Evolutionary conservation across 2,113 vertebrate genomes (phyloP), one percentile per base, ranked within the genome.

Genomic region (Megaceryle torquata): DNA sequence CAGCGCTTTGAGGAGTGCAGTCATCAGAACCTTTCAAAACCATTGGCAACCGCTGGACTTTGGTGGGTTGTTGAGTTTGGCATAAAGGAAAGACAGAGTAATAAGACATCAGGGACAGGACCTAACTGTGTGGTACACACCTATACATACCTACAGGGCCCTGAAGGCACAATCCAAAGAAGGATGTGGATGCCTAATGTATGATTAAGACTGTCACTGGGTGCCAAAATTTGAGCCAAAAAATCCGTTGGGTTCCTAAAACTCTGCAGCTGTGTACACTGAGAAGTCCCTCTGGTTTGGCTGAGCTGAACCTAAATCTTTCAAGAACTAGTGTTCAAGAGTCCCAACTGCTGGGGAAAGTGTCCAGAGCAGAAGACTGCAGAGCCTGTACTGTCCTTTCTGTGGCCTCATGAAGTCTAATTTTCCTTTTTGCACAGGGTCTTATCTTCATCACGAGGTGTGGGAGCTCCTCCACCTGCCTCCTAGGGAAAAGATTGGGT

Each of bases 231-330:
- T 82, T 76, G 37, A 94, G 85, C 74, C 84, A 91, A 88, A 90
- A 96, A 78, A 48, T 33, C 65, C 93, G 69, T 82, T 89, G 79
- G 10, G 11, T 76, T 95, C 57, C 72, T 91, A 33, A 61, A 81
- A 46, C 25, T 91, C 72, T 94, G 72, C 92, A 97, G 83, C 83
- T 96, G 91, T 86, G 68, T 90, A 92, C 86, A 90, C 83, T 90
- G 43, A 86, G 68, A 89, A 88, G 68, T 81, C 64, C 68, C 88
- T 76, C 56, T 88, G 72, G 25, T 88, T 93, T 95, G 71, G 64
- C 72, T 91, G 64, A 46, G 33, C 25, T 81, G 59, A 94, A 56
- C 65, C 68, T 54, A 54, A 74, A 59, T 77, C 75, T 65, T 94
- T 91, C 35, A 91, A 57, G n/a, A 87, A 24, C 15, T 33, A 56